Percentiles rank a stretch among this genome's conserved stretches.
phyloP scores from a whole-genome alignment of 1,140 invertebrate genomes.

The Drosophila triauraria region DNA sequence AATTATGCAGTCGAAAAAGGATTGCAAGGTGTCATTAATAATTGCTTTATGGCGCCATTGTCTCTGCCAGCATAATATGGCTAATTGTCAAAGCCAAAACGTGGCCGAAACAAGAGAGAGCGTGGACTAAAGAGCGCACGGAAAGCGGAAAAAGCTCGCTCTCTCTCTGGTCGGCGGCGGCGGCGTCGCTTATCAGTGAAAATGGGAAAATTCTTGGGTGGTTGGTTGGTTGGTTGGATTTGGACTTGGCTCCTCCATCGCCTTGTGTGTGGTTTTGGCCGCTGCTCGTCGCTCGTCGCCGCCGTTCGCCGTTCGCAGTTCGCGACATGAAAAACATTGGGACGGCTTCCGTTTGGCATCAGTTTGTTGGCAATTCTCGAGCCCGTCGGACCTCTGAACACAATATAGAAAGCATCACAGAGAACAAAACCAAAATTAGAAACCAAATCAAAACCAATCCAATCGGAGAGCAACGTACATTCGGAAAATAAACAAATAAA shows the following conservation, averaged over 20 bases:
- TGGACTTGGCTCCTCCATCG: conserved; percentile 21
- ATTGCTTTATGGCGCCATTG: conserved; percentile 47
- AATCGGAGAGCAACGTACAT: conserved; percentile 15
- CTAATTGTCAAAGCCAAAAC: conserved; percentile 28
- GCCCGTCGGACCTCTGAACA: conserved; percentile 59
- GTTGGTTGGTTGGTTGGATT: conserved; percentile 27
- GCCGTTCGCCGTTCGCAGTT: conserved; percentile 25
- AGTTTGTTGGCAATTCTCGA: conserved; percentile 83
- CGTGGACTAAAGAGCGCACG: not conserved
- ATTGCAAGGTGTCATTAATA: conserved; percentile 49
- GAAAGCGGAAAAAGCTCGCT: conserved; percentile 57
- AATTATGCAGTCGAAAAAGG: conserved; percentile 35
- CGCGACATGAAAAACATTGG: conserved; percentile 76
- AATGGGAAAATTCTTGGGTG: conserved; percentile 49
- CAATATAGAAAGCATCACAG: conserved; percentile 5
- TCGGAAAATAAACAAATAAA: conserved; percentile 10
- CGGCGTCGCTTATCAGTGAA: conserved; percentile 63
- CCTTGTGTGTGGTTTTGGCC: conserved; percentile 44
- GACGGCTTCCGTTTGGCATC: conserved; percentile 77
- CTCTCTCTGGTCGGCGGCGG: not conserved
- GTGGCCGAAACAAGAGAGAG: conserved; percentile 24
- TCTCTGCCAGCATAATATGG: conserved; percentile 37
- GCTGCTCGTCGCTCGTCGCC: conserved; percentile 33
- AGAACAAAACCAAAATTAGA: conserved; percentile 1
- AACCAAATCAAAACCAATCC: not conserved